Conservation (phyloP, 2,888 invertebrate species). For the Dichetophora obliterata region DNA sequence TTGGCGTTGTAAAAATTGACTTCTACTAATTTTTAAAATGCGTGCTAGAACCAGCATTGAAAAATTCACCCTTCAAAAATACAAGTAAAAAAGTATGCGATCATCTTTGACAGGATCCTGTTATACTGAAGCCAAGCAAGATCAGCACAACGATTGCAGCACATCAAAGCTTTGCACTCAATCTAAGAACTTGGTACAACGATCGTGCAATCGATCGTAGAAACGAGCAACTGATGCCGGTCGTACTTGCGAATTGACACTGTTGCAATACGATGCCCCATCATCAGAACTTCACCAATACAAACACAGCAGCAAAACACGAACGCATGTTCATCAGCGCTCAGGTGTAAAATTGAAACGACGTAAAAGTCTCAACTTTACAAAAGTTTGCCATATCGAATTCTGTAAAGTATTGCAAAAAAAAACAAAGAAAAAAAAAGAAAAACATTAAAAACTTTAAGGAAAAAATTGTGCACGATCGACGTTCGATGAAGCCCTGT, state of each 20-base stretch:
- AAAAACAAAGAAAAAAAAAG: background rate
- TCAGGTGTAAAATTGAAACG: slow-evolving; percentile 67
- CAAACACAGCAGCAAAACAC: background rate
- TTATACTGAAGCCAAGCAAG: slow-evolving; percentile 31
- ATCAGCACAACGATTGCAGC: background rate
- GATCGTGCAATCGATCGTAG: slow-evolving; percentile 7
- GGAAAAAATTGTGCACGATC: background rate
- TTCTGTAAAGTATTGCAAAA: slow-evolving; percentile 20
- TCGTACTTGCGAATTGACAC: slow-evolving; percentile 9
- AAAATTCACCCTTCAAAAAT: background rate
- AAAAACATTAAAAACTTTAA: background rate
- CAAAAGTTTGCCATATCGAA: slow-evolving; percentile 47
- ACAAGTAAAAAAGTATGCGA: background rate
- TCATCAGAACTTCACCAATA: slow-evolving; percentile 20
- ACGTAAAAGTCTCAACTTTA: slow-evolving; percentile 65
- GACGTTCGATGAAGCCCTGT: slow-evolving; percentile 20
- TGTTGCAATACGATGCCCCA: background rate
- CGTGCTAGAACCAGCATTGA: too few species aligned
- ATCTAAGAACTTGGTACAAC: background rate
- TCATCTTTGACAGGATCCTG: slow-evolving; percentile 1
- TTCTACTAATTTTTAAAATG: too few species aligned
- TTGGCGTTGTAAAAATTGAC: too few species aligned
- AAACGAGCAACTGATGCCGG: slow-evolving; percentile 19
- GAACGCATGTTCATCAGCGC: slow-evolving; percentile 45
- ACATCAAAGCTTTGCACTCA: background rate